Evolutionary conservation across 2,888 invertebrate genomes (phyloP).

Genomic region (Merodon equestris): DNA sequence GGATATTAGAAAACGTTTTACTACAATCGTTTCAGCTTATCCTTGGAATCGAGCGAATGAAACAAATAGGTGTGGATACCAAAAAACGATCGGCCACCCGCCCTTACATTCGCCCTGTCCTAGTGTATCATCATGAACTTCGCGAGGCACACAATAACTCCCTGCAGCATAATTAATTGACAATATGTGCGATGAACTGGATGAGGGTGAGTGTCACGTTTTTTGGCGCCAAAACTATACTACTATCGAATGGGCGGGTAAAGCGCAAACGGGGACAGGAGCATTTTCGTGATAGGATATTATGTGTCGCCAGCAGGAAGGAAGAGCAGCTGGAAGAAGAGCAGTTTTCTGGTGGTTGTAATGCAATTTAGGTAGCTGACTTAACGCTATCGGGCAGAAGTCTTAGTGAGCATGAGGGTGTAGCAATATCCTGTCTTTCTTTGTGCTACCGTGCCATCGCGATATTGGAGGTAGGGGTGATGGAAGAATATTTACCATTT

Average conservation of each 20-base stretch:
- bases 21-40: constrained; percentile 56
- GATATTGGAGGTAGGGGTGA: not conserved
- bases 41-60: constrained; percentile 48
- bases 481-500: constrained; percentile 5
- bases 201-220: constrained; percentile 19
- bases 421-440: constrained; percentile 51
- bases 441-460: constrained; percentile 23
- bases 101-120: not conserved
- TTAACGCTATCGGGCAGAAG: constrained; percentile 39
- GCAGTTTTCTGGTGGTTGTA: constrained; percentile 41
- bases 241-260: constrained; percentile 3
- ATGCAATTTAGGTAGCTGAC: constrained; percentile 53
- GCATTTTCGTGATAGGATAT: constrained; percentile 27
- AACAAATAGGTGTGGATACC: constrained; percentile 54
- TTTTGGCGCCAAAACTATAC: constrained; percentile 16
- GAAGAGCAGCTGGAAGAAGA: constrained; percentile 8
- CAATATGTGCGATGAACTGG: constrained; percentile 52
- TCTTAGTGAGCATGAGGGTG: constrained; percentile 31
- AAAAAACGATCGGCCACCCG: constrained; percentile 51
- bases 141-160: constrained; percentile 29
- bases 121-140: not conserved
- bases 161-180: constrained; percentile 53
- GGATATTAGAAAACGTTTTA: constrained; percentile 57
- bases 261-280: not conserved
- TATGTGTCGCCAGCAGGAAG: constrained; percentile 4